Conservation (phyloP, 2,797 vertebrate genomes). For the Morelia viridis region DNA sequence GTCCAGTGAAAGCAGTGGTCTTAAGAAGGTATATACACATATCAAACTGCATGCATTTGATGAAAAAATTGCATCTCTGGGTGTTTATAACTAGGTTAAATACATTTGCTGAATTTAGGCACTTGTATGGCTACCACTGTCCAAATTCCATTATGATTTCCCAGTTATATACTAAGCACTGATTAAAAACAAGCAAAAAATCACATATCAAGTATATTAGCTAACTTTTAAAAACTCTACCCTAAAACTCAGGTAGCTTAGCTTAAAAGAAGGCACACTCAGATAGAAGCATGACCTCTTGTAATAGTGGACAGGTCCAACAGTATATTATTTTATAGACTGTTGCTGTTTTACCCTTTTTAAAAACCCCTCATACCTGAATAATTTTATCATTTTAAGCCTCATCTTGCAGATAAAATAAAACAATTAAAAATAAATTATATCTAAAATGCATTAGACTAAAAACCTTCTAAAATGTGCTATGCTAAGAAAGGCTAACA, state of each 20-base stretch:
- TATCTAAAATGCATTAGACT: not conserved
- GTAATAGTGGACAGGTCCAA: not conserved
- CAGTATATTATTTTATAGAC: not conserved
- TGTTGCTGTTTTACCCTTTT: not conserved
- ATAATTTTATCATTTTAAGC: not conserved
- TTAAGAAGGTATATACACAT: not conserved
- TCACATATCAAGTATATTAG: not conserved
- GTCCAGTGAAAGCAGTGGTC: not conserved
- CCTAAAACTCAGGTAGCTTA: too few species aligned
- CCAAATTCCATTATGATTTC: not conserved
- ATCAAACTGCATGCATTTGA: not conserved
- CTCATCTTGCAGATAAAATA: not conserved
- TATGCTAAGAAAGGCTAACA: conserved; percentile 16
- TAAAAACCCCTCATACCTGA: not conserved
- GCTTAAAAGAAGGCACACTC: not conserved
- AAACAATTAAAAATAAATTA: not conserved
- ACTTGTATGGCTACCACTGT: not conserved
- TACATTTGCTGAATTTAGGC: not conserved
- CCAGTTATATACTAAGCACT: not conserved
- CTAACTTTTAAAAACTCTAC: not conserved
- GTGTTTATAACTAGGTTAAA: not conserved
- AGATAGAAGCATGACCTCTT: not conserved
- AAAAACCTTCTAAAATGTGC: not conserved
- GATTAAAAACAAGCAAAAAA: not conserved
- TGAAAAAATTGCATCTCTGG: not conserved